phyloP scores from a whole-genome alignment of 2,888 invertebrate genomes.

The Drosophila colorata region DNA sequence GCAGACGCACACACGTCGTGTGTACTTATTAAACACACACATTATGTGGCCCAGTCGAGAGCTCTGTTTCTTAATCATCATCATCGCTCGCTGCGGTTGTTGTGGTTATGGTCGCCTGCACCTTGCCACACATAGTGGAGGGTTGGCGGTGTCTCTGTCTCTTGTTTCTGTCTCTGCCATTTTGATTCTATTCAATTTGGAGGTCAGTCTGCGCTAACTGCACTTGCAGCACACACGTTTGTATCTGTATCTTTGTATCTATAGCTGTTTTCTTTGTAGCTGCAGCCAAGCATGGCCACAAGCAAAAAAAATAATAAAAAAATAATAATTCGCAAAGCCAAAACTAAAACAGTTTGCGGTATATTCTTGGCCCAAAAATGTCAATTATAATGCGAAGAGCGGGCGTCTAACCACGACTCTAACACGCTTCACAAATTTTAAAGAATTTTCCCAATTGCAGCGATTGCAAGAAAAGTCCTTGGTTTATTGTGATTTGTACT shows the following conservation, averaged over 20 bases:
- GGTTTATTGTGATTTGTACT: background rate
- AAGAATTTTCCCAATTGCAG: constrained; percentile 13
- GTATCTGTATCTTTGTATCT: constrained; percentile 28
- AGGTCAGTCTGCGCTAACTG: constrained; percentile 68
- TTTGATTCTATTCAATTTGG: constrained; percentile 63
- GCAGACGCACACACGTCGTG: constrained; percentile 3
- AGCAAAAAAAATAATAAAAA: constrained; percentile 28
- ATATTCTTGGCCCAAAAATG: constrained; percentile 78
- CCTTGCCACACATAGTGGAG: constrained; percentile 69
- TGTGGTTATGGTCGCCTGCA: constrained; percentile 73
- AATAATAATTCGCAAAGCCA: constrained; percentile 20
- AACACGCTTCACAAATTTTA: constrained; percentile 20
- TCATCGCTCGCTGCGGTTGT: constrained; percentile 40
- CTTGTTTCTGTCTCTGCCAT: constrained; percentile 30
- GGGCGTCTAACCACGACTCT: constrained; percentile 16
- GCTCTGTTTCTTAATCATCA: constrained; percentile 45
- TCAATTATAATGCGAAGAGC: constrained; percentile 66
- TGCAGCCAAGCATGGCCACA: constrained; percentile 69
- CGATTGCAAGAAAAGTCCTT: background rate
- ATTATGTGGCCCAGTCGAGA: constrained; percentile 33
- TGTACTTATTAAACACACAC: constrained; percentile 61
- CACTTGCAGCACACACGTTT: constrained; percentile 35
- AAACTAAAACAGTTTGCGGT: constrained; percentile 78
- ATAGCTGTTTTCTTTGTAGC: constrained; percentile 35
- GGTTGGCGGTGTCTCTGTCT: constrained; percentile 24